These are phyloP conservation scores for Lasioglossum albipes DNA, from an alignment of 1,140 invertebrate species.

Conservation along the genomic window DNA sequence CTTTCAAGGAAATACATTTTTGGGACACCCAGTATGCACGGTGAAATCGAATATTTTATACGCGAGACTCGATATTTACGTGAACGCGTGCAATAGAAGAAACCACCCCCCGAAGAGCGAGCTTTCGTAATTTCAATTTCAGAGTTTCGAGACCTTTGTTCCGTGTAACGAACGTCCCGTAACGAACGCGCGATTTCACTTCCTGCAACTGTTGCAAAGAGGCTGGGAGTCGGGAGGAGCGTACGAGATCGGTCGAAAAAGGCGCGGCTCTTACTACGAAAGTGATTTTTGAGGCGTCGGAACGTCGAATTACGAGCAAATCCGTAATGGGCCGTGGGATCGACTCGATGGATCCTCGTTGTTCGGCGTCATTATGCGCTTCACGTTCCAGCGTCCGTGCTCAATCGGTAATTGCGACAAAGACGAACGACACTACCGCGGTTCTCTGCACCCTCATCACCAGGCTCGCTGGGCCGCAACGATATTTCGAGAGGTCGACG, in stretches of 20 bases:
- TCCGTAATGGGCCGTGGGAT: slow-evolving; percentile 68
- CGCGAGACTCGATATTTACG: no score
- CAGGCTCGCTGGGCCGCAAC: slow-evolving; percentile 2
- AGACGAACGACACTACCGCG: slow-evolving; percentile 61
- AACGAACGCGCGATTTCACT: neutral
- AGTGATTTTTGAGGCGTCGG: slow-evolving; percentile 40
- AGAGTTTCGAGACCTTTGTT: no score
- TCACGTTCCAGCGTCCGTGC: slow-evolving; percentile 59
- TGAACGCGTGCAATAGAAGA: no score
- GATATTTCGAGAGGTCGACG: slow-evolving; percentile 27
- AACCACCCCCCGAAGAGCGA: no score
- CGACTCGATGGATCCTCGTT: slow-evolving; percentile 59
- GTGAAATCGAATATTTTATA: no score
- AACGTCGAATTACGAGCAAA: slow-evolving; percentile 65
- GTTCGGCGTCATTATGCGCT: slow-evolving; percentile 51
- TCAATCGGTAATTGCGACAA: slow-evolving; percentile 72
- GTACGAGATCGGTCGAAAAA: neutral
- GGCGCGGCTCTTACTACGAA: neutral
- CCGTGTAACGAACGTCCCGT: no score
- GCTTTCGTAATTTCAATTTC: no score
- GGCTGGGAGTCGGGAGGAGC: neutral
- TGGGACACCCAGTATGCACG: no score
- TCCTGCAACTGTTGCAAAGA: neutral
- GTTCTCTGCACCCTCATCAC: neutral
- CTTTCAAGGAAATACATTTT: no score